Percentiles rank a stretch among this genome's conserved stretches.
Evolutionary conservation across 30 jellyfish, hydroid and myxozoan species (phyloP).

Genomic region (Clytia hemisphaerica): DNA sequence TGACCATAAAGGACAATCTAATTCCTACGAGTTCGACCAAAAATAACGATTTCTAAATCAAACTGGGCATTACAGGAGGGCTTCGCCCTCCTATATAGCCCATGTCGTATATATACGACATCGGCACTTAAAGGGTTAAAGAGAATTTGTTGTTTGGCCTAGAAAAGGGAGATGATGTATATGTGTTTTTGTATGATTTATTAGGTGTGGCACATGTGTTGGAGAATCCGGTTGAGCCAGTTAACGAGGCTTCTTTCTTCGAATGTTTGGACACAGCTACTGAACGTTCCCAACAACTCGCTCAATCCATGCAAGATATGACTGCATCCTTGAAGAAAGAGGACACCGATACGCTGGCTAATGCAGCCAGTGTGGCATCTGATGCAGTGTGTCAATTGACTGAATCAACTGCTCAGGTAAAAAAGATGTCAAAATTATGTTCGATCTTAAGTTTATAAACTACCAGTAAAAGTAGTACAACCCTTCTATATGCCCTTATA

Average conservation of each 20-base stretch:
- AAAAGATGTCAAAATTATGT: too few species aligned
- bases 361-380: slow-evolving; percentile 84
- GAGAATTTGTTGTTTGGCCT: slow-evolving; percentile 1
- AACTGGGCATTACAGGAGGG: too few species aligned
- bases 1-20: too few species aligned
- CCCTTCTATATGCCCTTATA: too few species aligned
- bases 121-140: too few species aligned
- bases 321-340: slow-evolving; percentile 73
- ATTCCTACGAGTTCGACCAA: too few species aligned
- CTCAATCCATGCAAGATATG: slow-evolving; percentile 81
- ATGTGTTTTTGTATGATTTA: slow-evolving; percentile 11
- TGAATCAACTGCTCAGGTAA: slow-evolving; percentile 95
- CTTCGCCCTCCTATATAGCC: too few species aligned
- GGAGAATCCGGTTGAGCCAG: slow-evolving; percentile 94
- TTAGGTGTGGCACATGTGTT: slow-evolving; percentile 69
- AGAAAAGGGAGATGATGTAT: neutral
- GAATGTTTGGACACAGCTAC: slow-evolving; percentile 93
- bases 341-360: slow-evolving; percentile 67
- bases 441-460: too few species aligned
- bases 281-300: slow-evolving; percentile 70
- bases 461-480: too few species aligned
- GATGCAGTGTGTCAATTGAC: slow-evolving; percentile 94
- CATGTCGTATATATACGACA: too few species aligned
- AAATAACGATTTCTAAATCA: too few species aligned
- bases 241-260: slow-evolving; percentile 88